Evolutionary conservation across 1,140 invertebrate genomes (phyloP).

Genomic region (Scaptomyza hsui): DNA sequence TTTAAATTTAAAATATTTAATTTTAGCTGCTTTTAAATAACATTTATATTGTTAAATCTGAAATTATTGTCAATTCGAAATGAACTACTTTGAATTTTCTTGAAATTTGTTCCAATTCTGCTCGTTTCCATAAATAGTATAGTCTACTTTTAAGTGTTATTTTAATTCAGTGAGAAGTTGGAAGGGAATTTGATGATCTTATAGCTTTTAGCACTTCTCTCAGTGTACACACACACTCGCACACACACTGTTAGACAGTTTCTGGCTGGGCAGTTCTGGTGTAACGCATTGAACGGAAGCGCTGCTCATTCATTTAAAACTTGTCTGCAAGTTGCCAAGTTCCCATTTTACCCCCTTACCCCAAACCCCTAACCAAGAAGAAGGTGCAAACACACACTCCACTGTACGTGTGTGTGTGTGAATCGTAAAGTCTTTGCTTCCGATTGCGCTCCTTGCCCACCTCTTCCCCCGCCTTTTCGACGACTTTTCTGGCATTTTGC

Average conservation of each 20-base stretch:
- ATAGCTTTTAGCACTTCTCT: no score
- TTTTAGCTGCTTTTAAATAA: no score
- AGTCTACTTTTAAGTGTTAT: no score
- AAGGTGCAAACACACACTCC: slow-evolving; percentile 59
- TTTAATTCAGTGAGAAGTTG: no score
- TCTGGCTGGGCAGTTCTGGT: slow-evolving; percentile 36
- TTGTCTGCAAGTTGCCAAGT: slow-evolving; percentile 81
- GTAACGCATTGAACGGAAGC: slow-evolving; percentile 76
- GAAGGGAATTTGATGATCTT: no score
- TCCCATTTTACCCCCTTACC: neutral
- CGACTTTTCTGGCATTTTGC: slow-evolving; percentile 68
- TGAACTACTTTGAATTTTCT: no score
- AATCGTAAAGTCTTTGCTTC: slow-evolving; percentile 68
- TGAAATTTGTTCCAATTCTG: no score
- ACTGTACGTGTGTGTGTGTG: slow-evolving; percentile 36
- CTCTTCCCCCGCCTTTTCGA: neutral
- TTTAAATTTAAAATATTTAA: no score
- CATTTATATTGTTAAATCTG: no score
- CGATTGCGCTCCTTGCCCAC: slow-evolving; percentile 20
- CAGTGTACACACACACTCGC: slow-evolving; percentile 18
- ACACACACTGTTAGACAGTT: slow-evolving; percentile 19
- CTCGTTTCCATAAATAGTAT: no score
- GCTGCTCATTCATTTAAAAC: slow-evolving; percentile 80
- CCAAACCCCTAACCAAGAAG: neutral
- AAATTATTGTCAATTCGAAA: no score